A percentile compares a stretch with the other conserved stretches of the same genome.
Conservation (phyloP, 2,888 invertebrate genomes). For the Chloromyia formosa region DNA sequence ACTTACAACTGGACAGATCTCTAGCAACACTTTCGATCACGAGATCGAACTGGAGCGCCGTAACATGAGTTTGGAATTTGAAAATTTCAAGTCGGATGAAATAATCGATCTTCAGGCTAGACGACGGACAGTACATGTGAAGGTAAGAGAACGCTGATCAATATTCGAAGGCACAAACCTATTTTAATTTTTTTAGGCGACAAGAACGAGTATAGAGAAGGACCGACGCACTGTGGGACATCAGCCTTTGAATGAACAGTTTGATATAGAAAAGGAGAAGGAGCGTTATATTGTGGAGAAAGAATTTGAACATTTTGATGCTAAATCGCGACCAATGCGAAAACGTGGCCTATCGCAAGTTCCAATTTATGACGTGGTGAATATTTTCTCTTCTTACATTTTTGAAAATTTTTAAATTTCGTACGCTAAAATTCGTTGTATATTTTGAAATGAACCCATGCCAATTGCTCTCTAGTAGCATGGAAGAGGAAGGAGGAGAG, state of each 20-base stretch:
- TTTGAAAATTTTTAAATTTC: no score
- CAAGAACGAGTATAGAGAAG: no score
- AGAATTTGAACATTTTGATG: conserved; percentile 1
- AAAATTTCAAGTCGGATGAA: background rate
- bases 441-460: no score
- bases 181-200: no score
- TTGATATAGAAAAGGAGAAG: background rate
- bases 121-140: background rate
- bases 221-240: conserved; percentile 11
- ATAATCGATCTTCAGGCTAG: background rate
- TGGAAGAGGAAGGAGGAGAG: no score
- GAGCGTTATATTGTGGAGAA: background rate
- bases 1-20: background rate
- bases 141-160: no score
- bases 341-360: no score
- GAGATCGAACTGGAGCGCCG: background rate
- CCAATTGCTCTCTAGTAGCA: no score
- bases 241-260: background rate
- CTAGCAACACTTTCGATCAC: background rate
- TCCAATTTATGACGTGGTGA: background rate
- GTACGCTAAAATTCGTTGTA: no score
- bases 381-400: no score
- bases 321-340: no score
- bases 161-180: no score
- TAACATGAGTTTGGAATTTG: conserved; percentile 5